Evolutionary conservation across 2,888 invertebrate species (phyloP).

Genomic region (Drosophila cracens): DNA sequence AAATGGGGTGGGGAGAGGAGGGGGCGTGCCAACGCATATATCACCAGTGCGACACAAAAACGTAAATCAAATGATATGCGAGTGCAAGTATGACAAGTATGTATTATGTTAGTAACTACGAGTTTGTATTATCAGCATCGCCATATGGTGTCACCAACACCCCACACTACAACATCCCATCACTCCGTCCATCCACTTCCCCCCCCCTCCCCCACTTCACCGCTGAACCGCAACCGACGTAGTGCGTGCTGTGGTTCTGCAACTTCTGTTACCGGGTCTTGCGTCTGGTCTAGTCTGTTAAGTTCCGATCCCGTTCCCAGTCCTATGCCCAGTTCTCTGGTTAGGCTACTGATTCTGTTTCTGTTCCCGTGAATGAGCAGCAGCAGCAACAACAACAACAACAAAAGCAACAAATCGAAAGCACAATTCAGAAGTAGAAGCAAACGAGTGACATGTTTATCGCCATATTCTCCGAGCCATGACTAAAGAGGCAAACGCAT

Average conservation of each 20-base stretch:
- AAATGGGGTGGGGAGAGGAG: neutral
- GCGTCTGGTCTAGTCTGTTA: constrained; percentile 10
- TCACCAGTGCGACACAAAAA: constrained; percentile 73
- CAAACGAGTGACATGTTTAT: constrained; percentile 73
- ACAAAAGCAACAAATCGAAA: constrained; percentile 8
- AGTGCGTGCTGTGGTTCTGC: constrained; percentile 38
- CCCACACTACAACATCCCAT: neutral
- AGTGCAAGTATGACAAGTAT: constrained; percentile 78
- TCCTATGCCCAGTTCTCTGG: neutral
- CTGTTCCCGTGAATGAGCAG: constrained; percentile 26
- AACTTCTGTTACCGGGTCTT: constrained; percentile 9
- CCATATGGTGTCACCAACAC: constrained; percentile 52
- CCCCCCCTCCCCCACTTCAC: neutral
- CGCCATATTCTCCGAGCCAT: constrained; percentile 77
- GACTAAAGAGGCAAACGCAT: constrained; percentile 74
- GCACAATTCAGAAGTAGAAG: constrained; percentile 48
- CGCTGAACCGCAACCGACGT: constrained; percentile 3
- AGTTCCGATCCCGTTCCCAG: constrained; percentile 19
- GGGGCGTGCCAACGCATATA: constrained; percentile 67
- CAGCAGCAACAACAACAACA: constrained; percentile 7
- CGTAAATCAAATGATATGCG: constrained; percentile 78
- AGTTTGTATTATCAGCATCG: constrained; percentile 69
- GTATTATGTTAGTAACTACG: constrained; percentile 73
- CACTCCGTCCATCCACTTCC: neutral
- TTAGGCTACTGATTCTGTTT: neutral